Conservation (phyloP, 1,140 invertebrate genomes). For the Holotrichia oblita region DNA sequence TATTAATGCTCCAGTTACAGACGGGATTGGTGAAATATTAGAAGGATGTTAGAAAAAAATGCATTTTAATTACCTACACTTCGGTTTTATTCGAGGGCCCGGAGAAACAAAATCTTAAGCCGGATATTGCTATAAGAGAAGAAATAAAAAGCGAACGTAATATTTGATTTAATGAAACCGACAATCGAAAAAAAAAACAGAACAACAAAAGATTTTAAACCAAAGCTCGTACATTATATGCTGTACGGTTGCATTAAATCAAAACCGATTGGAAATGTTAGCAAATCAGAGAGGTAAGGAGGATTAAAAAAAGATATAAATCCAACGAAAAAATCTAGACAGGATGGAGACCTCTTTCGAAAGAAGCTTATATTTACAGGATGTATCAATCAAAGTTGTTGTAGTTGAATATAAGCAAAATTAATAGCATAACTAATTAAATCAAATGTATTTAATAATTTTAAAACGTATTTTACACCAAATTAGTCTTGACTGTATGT, state of each 20-base stretch:
- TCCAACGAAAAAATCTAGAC: background rate
- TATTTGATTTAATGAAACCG: constrained; percentile 31
- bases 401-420: background rate
- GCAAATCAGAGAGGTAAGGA: background rate
- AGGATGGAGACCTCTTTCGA: too few species aligned
- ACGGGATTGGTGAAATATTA: constrained; percentile 27
- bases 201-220: background rate
- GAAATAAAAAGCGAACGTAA: constrained; percentile 18
- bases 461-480: background rate
- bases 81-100: background rate
- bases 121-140: constrained; percentile 17
- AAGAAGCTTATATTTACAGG: constrained; percentile 14
- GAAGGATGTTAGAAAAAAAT: constrained; percentile 34
- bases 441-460: constrained; percentile 18
- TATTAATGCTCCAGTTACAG: constrained; percentile 25
- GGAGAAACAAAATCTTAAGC: constrained; percentile 14
- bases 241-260: constrained; percentile 14
- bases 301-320: too few species aligned
- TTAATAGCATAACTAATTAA: constrained; percentile 23
- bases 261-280: constrained; percentile 6
- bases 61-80: constrained; percentile 16
- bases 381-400: constrained; percentile 15
- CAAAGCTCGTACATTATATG: background rate
- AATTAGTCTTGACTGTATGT: background rate
- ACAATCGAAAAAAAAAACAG: background rate